phyloP scores from a whole-genome alignment of 2,888 invertebrate species.

The Barypeithes pellucidus region DNA sequence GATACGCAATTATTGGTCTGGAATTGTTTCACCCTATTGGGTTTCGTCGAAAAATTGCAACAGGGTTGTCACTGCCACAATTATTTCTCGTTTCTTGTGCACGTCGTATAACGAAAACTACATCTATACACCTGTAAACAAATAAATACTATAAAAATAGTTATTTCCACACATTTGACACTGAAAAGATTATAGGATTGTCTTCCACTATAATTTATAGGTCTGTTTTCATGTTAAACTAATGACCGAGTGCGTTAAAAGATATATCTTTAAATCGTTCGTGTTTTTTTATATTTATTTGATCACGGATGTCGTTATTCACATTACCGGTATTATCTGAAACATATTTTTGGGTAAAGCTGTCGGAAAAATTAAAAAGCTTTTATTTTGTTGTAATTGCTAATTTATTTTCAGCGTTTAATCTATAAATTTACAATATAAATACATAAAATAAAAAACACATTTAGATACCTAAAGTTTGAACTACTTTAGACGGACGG shows the following conservation, averaged over 20 bases:
- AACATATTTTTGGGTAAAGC: conserved; percentile 4
- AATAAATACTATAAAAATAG: conserved; percentile 16
- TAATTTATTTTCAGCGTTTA: conserved; percentile 21
- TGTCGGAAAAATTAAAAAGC: conserved; percentile 9
- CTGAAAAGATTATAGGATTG: conserved; percentile 21
- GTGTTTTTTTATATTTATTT: conserved; percentile 16
- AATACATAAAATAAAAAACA: conserved; percentile 28
- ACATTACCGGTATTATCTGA: neutral
- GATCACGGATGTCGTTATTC: conserved; percentile 7
- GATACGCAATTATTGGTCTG: no score
- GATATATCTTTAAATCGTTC: conserved; percentile 30
- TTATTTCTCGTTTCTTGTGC: no score
- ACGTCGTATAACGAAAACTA: neutral
- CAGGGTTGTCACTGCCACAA: no score
- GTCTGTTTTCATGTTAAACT: conserved; percentile 19
- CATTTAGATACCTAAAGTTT: conserved; percentile 21
- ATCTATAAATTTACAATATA: conserved; percentile 28
- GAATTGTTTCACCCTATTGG: no score
- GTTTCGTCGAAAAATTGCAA: no score
- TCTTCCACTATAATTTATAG: conserved; percentile 14
- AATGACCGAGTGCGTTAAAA: conserved; percentile 26
- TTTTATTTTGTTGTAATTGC: conserved; percentile 8
- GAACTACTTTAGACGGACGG: conserved; percentile 60
- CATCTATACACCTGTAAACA: conserved; percentile 13
- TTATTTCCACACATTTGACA: conserved; percentile 16